Percentiles rank a stretch among this genome's conserved stretches.
These are phyloP conservation scores for Scartelaos histophorus DNA, from an alignment of 2,113 vertebrate species.

Conservation along the genomic window DNA sequence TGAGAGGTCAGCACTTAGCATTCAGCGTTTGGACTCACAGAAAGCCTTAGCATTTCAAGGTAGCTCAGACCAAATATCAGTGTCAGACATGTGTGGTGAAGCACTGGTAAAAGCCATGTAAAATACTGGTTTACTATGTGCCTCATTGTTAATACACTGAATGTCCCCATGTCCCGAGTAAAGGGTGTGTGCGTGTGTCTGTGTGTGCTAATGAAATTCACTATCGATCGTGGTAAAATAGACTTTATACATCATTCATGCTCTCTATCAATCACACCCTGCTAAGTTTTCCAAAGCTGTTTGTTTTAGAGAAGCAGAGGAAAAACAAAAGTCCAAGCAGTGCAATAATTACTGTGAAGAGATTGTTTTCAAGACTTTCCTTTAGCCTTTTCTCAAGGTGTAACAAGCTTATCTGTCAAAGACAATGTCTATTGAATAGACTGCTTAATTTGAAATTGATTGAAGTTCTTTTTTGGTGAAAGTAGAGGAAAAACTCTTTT, in stretches of 20 bases:
- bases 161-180: slow-evolving; percentile 32
- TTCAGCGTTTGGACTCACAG: slow-evolving; percentile 53
- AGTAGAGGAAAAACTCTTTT: slow-evolving; percentile 47
- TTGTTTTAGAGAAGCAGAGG: slow-evolving; percentile 64
- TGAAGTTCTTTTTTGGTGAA: slow-evolving; percentile 63
- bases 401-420: slow-evolving; percentile 77
- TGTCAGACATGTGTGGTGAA: slow-evolving; percentile 56
- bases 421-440: slow-evolving; percentile 72
- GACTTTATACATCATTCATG: slow-evolving; percentile 86
- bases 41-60: slow-evolving; percentile 57
- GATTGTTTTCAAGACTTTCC: slow-evolving; percentile 72
- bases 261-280: slow-evolving; percentile 79
- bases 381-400: slow-evolving; percentile 70
- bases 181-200: slow-evolving; percentile 25
- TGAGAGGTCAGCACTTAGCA: slow-evolving; percentile 70
- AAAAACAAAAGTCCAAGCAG: slow-evolving; percentile 59
- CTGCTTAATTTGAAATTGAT: slow-evolving; percentile 78
- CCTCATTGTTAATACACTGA: slow-evolving; percentile 40
- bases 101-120: slow-evolving; percentile 38
- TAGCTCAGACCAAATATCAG: slow-evolving; percentile 45
- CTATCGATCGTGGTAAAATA: slow-evolving; percentile 81
- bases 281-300: slow-evolving; percentile 76
- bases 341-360: slow-evolving; percentile 75
- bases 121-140: slow-evolving; percentile 30
- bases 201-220: slow-evolving; percentile 76